Conservation (phyloP, 2,888 invertebrate genomes). For the Nomada hirtipes region DNA sequence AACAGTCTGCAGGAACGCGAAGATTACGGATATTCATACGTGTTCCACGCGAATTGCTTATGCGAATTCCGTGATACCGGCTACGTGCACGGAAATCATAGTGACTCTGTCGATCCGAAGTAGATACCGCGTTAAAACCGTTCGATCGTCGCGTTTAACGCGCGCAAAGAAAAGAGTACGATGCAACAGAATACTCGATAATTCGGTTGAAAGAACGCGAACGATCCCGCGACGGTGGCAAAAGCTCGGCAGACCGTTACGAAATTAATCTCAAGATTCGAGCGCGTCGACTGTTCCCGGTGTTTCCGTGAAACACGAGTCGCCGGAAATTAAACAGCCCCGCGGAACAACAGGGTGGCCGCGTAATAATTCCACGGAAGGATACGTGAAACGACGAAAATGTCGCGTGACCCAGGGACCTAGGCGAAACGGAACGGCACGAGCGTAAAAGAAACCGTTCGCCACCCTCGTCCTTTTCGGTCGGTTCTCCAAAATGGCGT, state of each 20-base stretch:
- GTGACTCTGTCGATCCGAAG: too few species aligned
- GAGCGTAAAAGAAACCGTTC: constrained; percentile 65
- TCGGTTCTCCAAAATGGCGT: constrained; percentile 81
- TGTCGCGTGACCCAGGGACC: constrained; percentile 63
- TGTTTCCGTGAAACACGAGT: not conserved
- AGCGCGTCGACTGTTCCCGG: not conserved
- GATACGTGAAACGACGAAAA: constrained; percentile 60
- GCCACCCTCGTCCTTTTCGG: constrained; percentile 64
- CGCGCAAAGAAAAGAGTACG: not conserved
- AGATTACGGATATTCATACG: constrained; percentile 56
- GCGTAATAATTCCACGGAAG: constrained; percentile 62
- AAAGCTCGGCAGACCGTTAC: constrained; percentile 7
- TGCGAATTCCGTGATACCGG: constrained; percentile 5
- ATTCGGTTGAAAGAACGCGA: constrained; percentile 1
- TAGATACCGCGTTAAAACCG: not conserved
- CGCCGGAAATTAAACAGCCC: constrained; percentile 56
- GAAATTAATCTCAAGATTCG: constrained; percentile 52
- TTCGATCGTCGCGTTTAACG: not conserved
- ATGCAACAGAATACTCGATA: not conserved
- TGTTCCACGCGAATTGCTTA: constrained; percentile 12
- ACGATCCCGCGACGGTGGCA: not conserved
- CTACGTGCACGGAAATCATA: not conserved
- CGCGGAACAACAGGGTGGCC: constrained; percentile 30
- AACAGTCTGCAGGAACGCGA: constrained; percentile 51
- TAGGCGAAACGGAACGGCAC: constrained; percentile 64